Percentiles rank a stretch among this genome's conserved stretches.
Conservation (phyloP, 2,113 vertebrate species). For the Oxyruncus cristatus region DNA sequence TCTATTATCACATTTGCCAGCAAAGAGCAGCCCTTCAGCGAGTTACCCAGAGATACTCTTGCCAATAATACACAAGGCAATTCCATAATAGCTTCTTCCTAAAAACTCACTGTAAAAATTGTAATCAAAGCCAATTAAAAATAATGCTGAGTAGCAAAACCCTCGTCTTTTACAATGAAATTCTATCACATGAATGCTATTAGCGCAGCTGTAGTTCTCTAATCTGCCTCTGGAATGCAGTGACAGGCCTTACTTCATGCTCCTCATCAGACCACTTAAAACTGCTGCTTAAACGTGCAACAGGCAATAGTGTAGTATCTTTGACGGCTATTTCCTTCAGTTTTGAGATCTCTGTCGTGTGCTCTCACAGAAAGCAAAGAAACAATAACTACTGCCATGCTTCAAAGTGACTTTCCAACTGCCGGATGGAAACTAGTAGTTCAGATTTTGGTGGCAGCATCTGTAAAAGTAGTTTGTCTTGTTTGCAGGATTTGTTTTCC, state of each 20-base stretch:
- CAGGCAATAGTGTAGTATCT: not conserved
- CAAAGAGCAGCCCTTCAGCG: not conserved
- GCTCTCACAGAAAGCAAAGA: not conserved
- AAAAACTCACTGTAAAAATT: not conserved
- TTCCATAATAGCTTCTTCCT: not conserved
- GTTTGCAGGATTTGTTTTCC: not conserved
- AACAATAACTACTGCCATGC: not conserved
- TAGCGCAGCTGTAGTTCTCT: not conserved
- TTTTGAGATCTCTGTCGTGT: not conserved
- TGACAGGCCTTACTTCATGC: not conserved
- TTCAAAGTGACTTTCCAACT: not conserved
- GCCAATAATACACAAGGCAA: not conserved
- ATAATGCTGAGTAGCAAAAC: not conserved
- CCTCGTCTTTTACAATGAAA: not conserved
- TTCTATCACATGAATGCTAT: not conserved
- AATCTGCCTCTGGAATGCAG: not conserved
- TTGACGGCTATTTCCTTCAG: not conserved
- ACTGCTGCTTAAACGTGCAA: not conserved
- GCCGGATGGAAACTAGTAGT: not conserved
- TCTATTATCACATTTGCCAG: not conserved
- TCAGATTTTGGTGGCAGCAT: not conserved
- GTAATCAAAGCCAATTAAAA: not conserved
- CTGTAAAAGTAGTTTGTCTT: not conserved
- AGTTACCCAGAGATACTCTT: not conserved
- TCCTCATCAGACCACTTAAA: not conserved